Evolutionary conservation across 1,140 invertebrate species (phyloP).

Genomic region (Leptopilina boulardi): DNA sequence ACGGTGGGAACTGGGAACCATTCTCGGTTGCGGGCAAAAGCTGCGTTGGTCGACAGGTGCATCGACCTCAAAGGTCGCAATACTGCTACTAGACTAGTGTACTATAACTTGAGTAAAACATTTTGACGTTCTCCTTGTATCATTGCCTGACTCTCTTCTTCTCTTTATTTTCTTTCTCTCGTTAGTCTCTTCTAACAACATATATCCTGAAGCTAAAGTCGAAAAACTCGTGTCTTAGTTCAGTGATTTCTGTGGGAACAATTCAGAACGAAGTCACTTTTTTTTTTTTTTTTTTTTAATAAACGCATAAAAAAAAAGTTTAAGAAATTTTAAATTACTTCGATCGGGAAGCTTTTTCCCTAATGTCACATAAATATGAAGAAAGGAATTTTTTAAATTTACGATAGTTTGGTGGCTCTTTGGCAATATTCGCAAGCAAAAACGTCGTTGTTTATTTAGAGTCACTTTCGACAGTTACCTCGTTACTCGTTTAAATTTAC

Average conservation of each 20-base stretch:
- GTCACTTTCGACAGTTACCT: constrained; percentile 72
- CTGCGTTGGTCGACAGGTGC: constrained; percentile 63
- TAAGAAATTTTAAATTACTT: no score
- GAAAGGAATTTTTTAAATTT: constrained; percentile 65
- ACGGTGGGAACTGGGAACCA: constrained; percentile 74
- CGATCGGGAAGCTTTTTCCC: neutral
- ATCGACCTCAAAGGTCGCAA: constrained; percentile 75
- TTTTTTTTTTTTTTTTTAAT: neutral
- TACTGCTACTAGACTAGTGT: constrained; percentile 45
- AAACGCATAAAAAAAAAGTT: no score
- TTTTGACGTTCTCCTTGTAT: constrained; percentile 5
- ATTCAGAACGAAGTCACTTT: neutral
- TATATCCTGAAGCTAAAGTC: constrained; percentile 36
- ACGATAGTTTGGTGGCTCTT: constrained; percentile 61
- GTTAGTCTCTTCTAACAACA: constrained; percentile 9
- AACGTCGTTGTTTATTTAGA: constrained; percentile 68
- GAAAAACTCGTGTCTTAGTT: constrained; percentile 34
- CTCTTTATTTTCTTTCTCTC: constrained; percentile 34
- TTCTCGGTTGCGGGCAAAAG: constrained; percentile 56
- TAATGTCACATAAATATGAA: constrained; percentile 6
- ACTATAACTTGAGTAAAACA: constrained; percentile 8
- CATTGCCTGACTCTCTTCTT: neutral
- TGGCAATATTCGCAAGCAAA: constrained; percentile 56
- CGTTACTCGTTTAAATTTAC: constrained; percentile 73
- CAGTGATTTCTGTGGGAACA: constrained; percentile 39